Percentiles rank a stretch among this genome's conserved stretches.
Conservation (phyloP, 2,797 vertebrate species). For the Octomys mimax region DNA sequence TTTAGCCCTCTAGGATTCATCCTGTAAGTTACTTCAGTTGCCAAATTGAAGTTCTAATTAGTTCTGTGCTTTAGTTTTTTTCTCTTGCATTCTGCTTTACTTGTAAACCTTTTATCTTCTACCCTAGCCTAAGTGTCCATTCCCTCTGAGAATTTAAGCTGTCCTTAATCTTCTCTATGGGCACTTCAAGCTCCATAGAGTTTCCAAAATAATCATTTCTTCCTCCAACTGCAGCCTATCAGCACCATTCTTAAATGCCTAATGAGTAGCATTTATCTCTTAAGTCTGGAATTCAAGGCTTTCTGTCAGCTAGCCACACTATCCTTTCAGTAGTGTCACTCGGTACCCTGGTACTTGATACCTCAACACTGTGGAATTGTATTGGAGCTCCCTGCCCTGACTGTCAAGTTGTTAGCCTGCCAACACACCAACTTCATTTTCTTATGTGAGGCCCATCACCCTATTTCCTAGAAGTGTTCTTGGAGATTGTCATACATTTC, state of each 20-base stretch:
- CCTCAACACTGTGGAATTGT: rapidly evolving
- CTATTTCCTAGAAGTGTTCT: neutral
- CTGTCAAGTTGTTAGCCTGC: neutral
- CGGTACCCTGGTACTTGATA: neutral
- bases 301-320: neutral
- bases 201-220: neutral
- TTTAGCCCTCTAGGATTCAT: neutral
- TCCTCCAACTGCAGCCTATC: neutral
- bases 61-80: neutral
- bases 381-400: neutral
- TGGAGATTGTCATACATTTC: neutral
- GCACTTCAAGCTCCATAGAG: neutral
- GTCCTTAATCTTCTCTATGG: neutral
- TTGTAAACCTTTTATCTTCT: neutral
- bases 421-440: neutral
- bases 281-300: neutral
- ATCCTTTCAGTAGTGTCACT: neutral
- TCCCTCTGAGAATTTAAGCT: neutral
- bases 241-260: neutral
- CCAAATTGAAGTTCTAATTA: neutral
- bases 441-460: neutral
- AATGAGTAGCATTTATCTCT: neutral
- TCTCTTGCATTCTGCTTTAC: neutral
- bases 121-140: neutral
- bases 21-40: conserved; percentile 22